Percentiles rank a stretch among this genome's conserved stretches.
Evolutionary conservation across 2,797 vertebrate species (phyloP).

Genomic region (Peromyscus attwateri): DNA sequence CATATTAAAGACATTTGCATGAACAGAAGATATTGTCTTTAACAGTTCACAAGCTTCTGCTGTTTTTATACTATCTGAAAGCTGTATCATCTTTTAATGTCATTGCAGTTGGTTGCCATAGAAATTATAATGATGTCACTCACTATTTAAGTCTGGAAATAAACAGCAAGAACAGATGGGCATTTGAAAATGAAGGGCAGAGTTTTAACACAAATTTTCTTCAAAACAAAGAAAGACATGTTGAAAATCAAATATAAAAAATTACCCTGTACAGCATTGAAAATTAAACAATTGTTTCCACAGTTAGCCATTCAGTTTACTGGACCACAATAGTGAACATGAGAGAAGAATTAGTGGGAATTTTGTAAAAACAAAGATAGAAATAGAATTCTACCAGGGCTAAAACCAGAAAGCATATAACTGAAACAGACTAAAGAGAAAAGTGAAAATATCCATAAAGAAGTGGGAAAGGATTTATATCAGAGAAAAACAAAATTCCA

Average conservation of each 20-base stretch:
- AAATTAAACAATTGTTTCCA: background rate
- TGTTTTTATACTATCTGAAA: slow-evolving; percentile 81
- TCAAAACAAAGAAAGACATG: slow-evolving; percentile 77
- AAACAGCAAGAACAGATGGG: slow-evolving; percentile 85
- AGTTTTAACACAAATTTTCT: slow-evolving; percentile 81
- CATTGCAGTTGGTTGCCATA: slow-evolving; percentile 80
- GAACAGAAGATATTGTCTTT: slow-evolving; percentile 65
- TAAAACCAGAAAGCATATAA: background rate
- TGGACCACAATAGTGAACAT: background rate
- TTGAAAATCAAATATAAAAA: slow-evolving; percentile 59
- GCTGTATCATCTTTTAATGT: slow-evolving; percentile 80
- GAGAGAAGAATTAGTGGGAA: background rate
- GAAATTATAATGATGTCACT: slow-evolving; percentile 83
- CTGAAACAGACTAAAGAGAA: background rate
- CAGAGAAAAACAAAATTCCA: background rate
- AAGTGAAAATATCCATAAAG: background rate
- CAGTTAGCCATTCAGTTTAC: background rate
- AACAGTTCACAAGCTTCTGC: slow-evolving; percentile 77
- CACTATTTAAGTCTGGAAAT: slow-evolving; percentile 82
- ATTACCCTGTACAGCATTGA: background rate
- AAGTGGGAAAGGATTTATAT: rapidly evolving
- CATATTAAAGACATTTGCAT: slow-evolving; percentile 75
- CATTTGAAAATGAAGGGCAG: slow-evolving; percentile 77
- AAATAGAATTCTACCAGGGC: background rate
- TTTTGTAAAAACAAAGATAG: background rate